phyloP scores from a whole-genome alignment of 2,113 vertebrate species.

The Gnathochromis pfefferi region DNA sequence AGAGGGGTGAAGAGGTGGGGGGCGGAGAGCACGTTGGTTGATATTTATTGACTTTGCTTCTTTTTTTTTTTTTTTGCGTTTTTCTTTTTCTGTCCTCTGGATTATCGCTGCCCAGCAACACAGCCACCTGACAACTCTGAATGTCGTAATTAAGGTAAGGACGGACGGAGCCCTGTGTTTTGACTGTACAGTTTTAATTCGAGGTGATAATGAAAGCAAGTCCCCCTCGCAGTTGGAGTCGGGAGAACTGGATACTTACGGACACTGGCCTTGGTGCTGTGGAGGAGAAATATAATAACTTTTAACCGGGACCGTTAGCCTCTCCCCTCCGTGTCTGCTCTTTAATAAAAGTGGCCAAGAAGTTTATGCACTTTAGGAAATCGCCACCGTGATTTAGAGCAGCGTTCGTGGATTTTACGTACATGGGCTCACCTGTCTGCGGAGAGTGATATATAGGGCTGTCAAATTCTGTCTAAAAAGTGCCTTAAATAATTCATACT shows the following conservation, averaged over 20 bases:
- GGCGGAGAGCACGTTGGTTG: constrained; percentile 9
- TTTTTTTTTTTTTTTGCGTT: background rate
- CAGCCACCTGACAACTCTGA: constrained; percentile 73
- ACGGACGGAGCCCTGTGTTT: constrained; percentile 8
- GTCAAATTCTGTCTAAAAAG: background rate
- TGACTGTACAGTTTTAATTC: background rate
- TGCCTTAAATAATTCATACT: background rate
- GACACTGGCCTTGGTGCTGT: background rate
- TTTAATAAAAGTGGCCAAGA: constrained; percentile 19
- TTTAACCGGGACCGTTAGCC: constrained; percentile 20
- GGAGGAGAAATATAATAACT: constrained; percentile 28
- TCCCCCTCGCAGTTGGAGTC: background rate
- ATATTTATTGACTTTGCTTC: constrained; percentile 47
- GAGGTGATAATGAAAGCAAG: background rate
- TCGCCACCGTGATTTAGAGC: background rate
- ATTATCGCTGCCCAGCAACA: constrained; percentile 73
- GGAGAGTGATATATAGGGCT: background rate
- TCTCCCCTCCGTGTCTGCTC: background rate
- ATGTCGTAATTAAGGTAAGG: constrained; percentile 78
- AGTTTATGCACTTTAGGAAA: constrained; percentile 9
- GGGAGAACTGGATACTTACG: background rate
- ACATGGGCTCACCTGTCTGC: background rate
- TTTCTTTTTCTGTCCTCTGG: constrained; percentile 46
- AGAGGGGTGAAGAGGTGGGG: background rate
- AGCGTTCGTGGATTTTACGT: background rate